Evolutionary conservation across 1,140 invertebrate species (phyloP).

Genomic region (Ips nitidus): DNA sequence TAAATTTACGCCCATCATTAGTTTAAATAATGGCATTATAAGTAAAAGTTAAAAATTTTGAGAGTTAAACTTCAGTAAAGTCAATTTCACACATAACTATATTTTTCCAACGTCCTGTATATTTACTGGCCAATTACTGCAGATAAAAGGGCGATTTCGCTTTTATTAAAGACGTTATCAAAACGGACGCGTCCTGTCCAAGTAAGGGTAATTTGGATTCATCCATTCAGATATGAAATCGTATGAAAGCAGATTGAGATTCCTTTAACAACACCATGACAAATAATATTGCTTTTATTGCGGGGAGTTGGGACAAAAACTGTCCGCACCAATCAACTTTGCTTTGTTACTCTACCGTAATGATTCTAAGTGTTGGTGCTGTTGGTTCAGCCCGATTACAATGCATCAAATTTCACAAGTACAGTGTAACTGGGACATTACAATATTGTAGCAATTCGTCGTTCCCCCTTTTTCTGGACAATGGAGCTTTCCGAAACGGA

Average conservation of each 20-base stretch:
- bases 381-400: background rate
- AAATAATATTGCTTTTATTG: constrained; percentile 34
- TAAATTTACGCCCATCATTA: too few species aligned
- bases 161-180: constrained; percentile 26
- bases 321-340: constrained; percentile 15
- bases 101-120: too few species aligned
- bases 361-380: constrained; percentile 8
- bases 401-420: constrained; percentile 31
- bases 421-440: constrained; percentile 24
- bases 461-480: constrained; percentile 35
- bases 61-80: too few species aligned
- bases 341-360: too few species aligned
- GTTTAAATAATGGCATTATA: too few species aligned
- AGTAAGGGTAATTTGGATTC: constrained; percentile 22
- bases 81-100: too few species aligned
- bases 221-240: constrained; percentile 32
- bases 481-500: constrained; percentile 24
- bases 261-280: constrained; percentile 38
- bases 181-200: constrained; percentile 27
- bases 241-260: constrained; percentile 33
- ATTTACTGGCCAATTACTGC: too few species aligned
- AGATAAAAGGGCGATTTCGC: background rate
- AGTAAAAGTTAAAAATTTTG: too few species aligned
- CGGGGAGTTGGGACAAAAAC: constrained; percentile 1
- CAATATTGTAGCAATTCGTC: constrained; percentile 32